A percentile compares a stretch with the other conserved stretches of the same genome.
Evolutionary conservation across 2,888 invertebrate genomes (phyloP).

Genomic region (Cheilosia variabilis): DNA sequence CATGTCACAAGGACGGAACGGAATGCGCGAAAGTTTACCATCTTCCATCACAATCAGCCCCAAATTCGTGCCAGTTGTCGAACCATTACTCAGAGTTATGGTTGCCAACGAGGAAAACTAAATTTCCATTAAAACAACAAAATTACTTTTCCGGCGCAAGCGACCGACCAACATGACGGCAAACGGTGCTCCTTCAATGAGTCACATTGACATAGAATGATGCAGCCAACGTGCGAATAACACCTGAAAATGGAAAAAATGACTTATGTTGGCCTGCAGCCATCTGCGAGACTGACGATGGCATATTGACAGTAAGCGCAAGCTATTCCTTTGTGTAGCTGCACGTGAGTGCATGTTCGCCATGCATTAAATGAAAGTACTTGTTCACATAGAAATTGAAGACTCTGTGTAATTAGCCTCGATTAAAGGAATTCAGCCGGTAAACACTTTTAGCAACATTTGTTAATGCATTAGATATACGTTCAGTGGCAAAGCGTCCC

Average conservation of each 20-base stretch:
- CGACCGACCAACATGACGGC: neutral
- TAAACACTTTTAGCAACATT: conserved; percentile 19
- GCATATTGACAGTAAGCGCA: neutral
- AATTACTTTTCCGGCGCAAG: neutral
- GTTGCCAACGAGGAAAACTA: neutral
- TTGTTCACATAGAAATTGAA: conserved; percentile 2
- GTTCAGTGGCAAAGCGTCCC: conserved; percentile 1
- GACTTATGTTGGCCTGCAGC: conserved; percentile 31
- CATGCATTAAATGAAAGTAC: conserved; percentile 42
- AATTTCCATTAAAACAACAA: conserved; percentile 35
- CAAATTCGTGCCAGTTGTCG: conserved; percentile 1
- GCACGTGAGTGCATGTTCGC: conserved; percentile 1
- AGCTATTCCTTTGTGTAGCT: conserved; percentile 18
- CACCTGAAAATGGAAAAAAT: conserved; percentile 20
- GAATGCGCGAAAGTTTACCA: neutral
- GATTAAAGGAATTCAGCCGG: conserved; percentile 46
- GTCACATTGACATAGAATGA: conserved; percentile 46
- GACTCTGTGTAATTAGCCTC: conserved; percentile 68
- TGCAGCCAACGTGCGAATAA: conserved; percentile 11
- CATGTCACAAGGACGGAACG: no score
- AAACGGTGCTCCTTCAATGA: neutral
- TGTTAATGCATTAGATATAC: conserved; percentile 13
- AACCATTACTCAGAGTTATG: neutral
- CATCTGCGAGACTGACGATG: neutral
- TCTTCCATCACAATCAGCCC: neutral